These are phyloP conservation scores for Rhea americana DNA, from an alignment of 2,113 vertebrate species.

Conservation along the genomic window DNA sequence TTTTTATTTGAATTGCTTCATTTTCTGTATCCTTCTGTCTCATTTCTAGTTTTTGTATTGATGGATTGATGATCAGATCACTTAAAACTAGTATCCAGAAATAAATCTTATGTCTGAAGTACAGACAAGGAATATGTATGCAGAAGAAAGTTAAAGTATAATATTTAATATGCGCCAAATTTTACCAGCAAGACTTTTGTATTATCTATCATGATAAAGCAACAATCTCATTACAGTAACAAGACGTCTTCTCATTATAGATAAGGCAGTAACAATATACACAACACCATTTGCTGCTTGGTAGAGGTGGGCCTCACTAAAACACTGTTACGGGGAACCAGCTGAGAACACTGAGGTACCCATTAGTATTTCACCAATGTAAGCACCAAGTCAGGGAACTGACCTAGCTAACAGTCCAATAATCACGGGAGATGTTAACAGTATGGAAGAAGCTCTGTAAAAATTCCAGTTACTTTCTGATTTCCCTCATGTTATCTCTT, in stretches of 20 bases:
- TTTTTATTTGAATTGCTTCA: not conserved
- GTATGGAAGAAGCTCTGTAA: not conserved
- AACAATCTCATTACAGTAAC: not conserved
- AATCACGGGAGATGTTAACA: not conserved
- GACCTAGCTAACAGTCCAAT: not conserved
- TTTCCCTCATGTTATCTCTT: slow-evolving; percentile 41
- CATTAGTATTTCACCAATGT: not conserved
- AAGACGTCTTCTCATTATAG: not conserved
- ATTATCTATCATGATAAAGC: not conserved
- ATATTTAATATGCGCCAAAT: not conserved
- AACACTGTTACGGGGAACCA: not conserved
- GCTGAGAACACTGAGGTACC: not conserved
- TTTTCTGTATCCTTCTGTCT: not conserved
- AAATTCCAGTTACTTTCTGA: slow-evolving; percentile 49
- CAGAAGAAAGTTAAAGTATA: not conserved
- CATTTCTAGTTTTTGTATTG: not conserved
- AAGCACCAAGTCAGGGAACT: not conserved
- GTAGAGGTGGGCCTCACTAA: not conserved
- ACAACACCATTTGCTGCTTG: not conserved
- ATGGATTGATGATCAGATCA: not conserved
- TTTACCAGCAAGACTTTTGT: not conserved
- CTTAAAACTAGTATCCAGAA: not conserved
- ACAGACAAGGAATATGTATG: not conserved
- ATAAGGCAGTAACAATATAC: not conserved
- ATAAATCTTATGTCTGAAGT: not conserved